These are phyloP conservation scores for Euplagia quadripunctaria DNA, from an alignment of 2,888 invertebrate genomes.

Conservation along the genomic window DNA sequence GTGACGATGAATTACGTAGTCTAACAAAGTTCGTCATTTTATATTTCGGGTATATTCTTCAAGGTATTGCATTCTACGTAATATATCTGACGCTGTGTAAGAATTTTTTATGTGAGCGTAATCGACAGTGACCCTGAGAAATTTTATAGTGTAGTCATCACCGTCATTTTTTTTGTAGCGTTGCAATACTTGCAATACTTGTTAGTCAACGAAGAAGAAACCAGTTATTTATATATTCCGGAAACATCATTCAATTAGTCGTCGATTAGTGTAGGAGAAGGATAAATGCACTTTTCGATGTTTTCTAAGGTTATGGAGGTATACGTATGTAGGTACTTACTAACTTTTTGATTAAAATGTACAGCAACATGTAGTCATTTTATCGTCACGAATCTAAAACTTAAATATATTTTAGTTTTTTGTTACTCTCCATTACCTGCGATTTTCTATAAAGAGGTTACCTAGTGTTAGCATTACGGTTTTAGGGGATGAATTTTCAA, in stretches of 20 bases:
- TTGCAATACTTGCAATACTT: conserved; percentile 23
- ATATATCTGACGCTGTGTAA: conserved; percentile 25
- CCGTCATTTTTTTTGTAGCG: conserved; percentile 24
- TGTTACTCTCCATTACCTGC: no score
- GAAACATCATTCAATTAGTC: not conserved
- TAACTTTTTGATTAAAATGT: not conserved
- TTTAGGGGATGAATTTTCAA: no score
- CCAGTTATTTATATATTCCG: not conserved
- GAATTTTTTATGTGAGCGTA: conserved; percentile 20
- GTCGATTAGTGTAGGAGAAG: not conserved
- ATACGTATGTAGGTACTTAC: not conserved
- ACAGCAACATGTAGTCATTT: not conserved
- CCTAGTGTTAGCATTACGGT: no score
- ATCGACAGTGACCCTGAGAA: conserved; percentile 43
- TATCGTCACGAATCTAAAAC: no score
- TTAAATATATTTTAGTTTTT: not conserved
- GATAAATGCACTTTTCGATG: not conserved
- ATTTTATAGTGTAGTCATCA: conserved; percentile 30
- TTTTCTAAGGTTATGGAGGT: not conserved
- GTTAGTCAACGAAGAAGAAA: not conserved
- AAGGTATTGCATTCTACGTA: not conserved
- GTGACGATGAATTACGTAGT: conserved; percentile 36
- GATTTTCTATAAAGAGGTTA: no score
- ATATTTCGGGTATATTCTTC: conserved; percentile 36
- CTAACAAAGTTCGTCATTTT: conserved; percentile 33